phyloP scores from a whole-genome alignment of 2,797 vertebrate species.

The Denticeps clupeoides region DNA sequence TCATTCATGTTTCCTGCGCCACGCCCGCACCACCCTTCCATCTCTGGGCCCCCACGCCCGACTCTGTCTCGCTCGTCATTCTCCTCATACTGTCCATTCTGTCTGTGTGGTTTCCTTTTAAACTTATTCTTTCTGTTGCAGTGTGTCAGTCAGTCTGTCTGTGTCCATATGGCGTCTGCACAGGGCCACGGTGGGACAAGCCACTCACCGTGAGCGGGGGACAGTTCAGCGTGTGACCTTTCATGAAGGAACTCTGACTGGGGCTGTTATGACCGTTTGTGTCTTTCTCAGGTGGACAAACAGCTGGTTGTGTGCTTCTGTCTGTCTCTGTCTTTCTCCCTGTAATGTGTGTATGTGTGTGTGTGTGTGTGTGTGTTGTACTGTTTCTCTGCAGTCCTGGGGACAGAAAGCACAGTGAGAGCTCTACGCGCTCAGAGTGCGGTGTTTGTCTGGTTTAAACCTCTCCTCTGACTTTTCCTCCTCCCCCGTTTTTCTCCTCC shows the following conservation, averaged over 20 bases:
- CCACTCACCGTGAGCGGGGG: slow-evolving; percentile 21
- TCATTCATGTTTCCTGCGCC: slow-evolving; percentile 42
- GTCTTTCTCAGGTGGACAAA: slow-evolving; percentile 28
- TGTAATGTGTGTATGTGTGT: slow-evolving; percentile 13
- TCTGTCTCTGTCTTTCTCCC: slow-evolving; percentile 6
- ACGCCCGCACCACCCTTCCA: slow-evolving; percentile 39
- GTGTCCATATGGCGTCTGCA: slow-evolving; percentile 35
- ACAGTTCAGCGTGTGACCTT: slow-evolving; percentile 34
- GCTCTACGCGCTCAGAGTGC: slow-evolving; percentile 36
- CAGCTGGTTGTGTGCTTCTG: slow-evolving; percentile 19
- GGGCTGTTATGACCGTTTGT: neutral
- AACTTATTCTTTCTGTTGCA: slow-evolving; percentile 64
- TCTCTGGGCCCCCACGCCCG: slow-evolving; percentile 23
- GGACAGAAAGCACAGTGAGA: slow-evolving; percentile 42
- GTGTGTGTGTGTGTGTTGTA: slow-evolving; percentile 3
- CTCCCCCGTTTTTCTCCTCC: neutral
- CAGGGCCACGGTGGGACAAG: slow-evolving; percentile 29
- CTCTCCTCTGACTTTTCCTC: slow-evolving; percentile 3
- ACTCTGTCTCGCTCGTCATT: slow-evolving; percentile 30
- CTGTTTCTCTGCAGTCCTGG: slow-evolving; percentile 27
- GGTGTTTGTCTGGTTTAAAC: slow-evolving; percentile 31
- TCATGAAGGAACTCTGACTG: slow-evolving; percentile 23
- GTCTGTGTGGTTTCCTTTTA: slow-evolving; percentile 27
- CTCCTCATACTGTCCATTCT: slow-evolving; percentile 10
- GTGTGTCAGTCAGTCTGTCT: slow-evolving; percentile 51